Base-by-base conservation (phyloP, 2,797 vertebrate genomes). In the Balearica regulorum region DNA sequence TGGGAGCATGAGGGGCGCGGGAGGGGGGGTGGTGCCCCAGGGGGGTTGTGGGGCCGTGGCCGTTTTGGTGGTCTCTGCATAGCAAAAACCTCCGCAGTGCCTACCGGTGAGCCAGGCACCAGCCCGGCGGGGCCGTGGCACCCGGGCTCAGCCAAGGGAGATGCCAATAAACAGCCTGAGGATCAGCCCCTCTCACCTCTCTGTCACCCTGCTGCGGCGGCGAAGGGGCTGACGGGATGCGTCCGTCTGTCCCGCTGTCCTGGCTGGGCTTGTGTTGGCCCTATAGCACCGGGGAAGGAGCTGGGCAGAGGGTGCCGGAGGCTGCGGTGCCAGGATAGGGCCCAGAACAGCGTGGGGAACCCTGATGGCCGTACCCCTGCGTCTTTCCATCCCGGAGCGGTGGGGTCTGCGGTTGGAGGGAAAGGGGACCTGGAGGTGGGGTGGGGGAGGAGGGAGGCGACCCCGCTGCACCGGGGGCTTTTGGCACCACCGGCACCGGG, bases 101-200 rank as follows among this genome's bases (percentile, higher is more conserved):
- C 96, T 94, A 58, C n/a, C 7, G 37, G 41, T 33, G 92, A 93
- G 73, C 76, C 91, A 69, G 83, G 89, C 83, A 88, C 51, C 90
- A 78, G 89, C 80, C 83, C 3, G 26, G 91, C 43, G 8, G 72
- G 58, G 93, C 75, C 29, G 9, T 0, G 13, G 88, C 14, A 0
- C 83, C 64, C 8, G 13, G 80, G 87, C 85, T 77, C 89, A 77
- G 84, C 92, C 1, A 1, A 80, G 77, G 72, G 83, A 81, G 58
- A 51, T 82, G 83, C 88, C 73, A 93, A 93, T 93, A 94, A 93
- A 94, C 44, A 92, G 85, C 89, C 89, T 92, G 95, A 96, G 86
- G 95, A 88, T 88, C 41, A 69, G 25, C 5, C 35, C 0, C 46
- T 64, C 58, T 93, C 15, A 5, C 44, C 29, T 71, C 68, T 89